phyloP scores from a whole-genome alignment of 2,888 invertebrate species.

The Odontocolon sp. region DNA sequence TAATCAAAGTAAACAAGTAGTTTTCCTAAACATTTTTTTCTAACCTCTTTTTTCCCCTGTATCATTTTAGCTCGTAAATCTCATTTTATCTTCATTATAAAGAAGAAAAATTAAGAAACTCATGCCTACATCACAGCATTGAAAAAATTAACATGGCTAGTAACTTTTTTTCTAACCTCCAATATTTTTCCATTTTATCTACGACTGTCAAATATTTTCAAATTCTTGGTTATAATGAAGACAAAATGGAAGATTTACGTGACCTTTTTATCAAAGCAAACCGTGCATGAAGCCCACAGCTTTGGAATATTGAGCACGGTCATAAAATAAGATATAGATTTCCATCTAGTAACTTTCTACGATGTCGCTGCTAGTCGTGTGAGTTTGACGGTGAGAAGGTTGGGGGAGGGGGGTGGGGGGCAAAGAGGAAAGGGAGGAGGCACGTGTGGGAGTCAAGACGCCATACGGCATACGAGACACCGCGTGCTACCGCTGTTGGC shows the following conservation, averaged over 20 bases:
- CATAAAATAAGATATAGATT: conserved; percentile 81
- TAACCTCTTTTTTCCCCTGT: no score
- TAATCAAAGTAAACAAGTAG: no score
- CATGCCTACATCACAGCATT: no score
- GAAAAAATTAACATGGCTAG: no score
- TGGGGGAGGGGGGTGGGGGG: neutral
- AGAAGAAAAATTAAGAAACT: no score
- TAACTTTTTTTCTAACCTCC: neutral
- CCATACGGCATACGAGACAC: conserved; percentile 74
- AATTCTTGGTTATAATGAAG: neutral
- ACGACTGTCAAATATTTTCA: neutral
- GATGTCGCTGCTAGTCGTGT: conserved; percentile 61
- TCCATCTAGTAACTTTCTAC: conserved; percentile 81
- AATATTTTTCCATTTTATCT: neutral
- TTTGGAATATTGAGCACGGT: conserved; percentile 76
- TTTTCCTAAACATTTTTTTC: no score
- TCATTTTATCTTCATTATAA: no score
- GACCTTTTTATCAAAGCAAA: conserved; percentile 54
- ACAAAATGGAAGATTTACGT: conserved; percentile 6
- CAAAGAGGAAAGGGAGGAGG: conserved; percentile 57
- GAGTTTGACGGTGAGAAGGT: conserved; percentile 23
- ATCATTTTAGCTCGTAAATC: no score
- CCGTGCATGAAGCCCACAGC: conserved; percentile 64
- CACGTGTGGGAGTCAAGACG: conserved; percentile 77
- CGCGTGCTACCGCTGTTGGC: conserved; percentile 59